Base-by-base conservation (phyloP, 2,888 invertebrate species). In the Clistopyga incitator region DNA sequence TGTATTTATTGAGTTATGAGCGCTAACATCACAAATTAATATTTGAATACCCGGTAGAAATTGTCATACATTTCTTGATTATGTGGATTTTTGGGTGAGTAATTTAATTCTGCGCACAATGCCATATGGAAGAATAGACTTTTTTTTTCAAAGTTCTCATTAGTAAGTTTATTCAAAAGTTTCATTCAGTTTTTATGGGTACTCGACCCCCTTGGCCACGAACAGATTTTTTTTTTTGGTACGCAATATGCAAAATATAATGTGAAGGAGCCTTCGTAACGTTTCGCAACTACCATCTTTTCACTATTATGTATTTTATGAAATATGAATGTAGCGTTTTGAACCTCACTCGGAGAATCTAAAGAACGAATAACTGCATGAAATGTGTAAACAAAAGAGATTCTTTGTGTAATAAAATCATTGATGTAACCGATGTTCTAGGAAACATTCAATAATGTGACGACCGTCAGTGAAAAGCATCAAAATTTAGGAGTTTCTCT, bases 71-170 rank as follows among this genome's bases (percentile, higher is more conserved):
- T 6, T 11, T 2, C 20, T 23, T 11, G 8, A 23, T 20, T 23
- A 3, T 54, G 20, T 15, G 18, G 0, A 6, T 50, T 50, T 18
- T 50, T 18, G 18, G n/a, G 3, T 50, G 18, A 50, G 13, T 54
- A 23, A 54, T 20, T 23, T 23, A 54, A 11, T 23, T 23, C 3
- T 20, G 23, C 2, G 20, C 56, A 56, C 23, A 25, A 56, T 56
- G 23, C 25, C 11, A 56, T 13, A 3, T 15, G 15, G 23, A 56
- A 56, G 25, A 56, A 56, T 56, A 4, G 3, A 3, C 10, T 6
- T 13, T 34, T 29, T 29, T 61, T 61, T 59, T 59, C 4, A 61
- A 61, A 18, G 34, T n/a, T 61, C 61, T 61, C 34, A 61, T 61
- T 61, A 61, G 59, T 29, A n/a, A 4, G n/a, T 23, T 23, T 10